A percentile compares a stretch with the other conserved stretches of the same genome.
These are phyloP conservation scores for Eristalinus aeneus DNA, from an alignment of 2,888 invertebrate species.

Conservation along the genomic window DNA sequence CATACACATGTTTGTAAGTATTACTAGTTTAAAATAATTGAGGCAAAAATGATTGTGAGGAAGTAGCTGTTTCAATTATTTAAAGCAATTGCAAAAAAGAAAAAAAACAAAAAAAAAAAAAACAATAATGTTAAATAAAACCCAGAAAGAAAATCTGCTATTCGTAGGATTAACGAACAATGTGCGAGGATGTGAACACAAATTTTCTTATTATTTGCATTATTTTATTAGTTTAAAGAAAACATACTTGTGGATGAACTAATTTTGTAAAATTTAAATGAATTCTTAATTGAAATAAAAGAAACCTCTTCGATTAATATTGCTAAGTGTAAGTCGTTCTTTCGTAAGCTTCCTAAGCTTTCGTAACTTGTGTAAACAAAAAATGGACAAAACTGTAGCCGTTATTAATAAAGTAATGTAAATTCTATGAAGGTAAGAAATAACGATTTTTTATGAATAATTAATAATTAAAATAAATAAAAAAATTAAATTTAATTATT, in stretches of 20 bases:
- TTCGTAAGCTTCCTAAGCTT: background rate
- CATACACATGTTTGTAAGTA: conserved; percentile 44
- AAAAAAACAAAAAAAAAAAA: conserved; percentile 19
- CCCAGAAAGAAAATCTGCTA: conserved; percentile 1
- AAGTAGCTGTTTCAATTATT: conserved; percentile 15
- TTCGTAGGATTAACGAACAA: conserved; percentile 10
- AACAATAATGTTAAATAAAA: conserved; percentile 20
- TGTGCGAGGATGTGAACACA: background rate
- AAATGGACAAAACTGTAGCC: background rate
- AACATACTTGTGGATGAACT: background rate
- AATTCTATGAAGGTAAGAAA: conserved; percentile 25
- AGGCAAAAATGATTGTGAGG: conserved; percentile 7
- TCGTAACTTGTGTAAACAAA: background rate
- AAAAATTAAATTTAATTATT: conserved; percentile 14
- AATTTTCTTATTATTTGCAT: conserved; percentile 4
- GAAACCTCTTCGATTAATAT: background rate
- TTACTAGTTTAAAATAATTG: conserved; percentile 56
- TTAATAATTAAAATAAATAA: conserved; percentile 1
- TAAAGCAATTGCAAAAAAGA: conserved; percentile 7
- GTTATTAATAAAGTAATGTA: conserved; percentile 37
- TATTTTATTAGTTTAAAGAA: conserved; percentile 23
- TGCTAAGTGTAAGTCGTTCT: background rate
- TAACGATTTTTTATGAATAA: conserved; percentile 25
- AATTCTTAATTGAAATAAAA: conserved; percentile 17
- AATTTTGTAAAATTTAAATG: conserved; percentile 11